Evolutionary conservation across 2,797 vertebrate genomes (phyloP).

Genomic region (Euthynnus affinis): DNA sequence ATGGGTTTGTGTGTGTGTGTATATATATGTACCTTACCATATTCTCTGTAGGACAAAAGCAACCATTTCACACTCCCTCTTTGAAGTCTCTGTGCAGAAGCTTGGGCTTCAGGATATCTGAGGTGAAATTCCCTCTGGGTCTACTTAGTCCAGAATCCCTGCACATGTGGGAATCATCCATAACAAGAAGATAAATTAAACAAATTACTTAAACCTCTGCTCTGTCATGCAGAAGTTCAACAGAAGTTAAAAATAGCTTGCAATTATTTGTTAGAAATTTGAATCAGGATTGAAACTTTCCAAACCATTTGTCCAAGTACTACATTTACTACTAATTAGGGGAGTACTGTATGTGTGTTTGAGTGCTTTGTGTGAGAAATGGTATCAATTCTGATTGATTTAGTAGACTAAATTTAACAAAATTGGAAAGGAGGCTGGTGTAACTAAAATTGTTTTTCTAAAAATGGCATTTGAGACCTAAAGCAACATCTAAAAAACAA

Average conservation of each 20-base stretch:
- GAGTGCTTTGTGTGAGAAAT: not conserved
- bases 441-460: not conserved
- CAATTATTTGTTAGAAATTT: not conserved
- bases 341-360: not conserved
- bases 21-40: constrained; percentile 10
- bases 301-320: not conserved
- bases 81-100: constrained; percentile 4
- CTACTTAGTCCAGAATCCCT: constrained; percentile 13
- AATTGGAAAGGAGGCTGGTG: not conserved
- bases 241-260: not conserved
- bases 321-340: not conserved
- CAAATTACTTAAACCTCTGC: not conserved
- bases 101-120: constrained; percentile 3
- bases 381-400: not conserved
- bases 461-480: not conserved
- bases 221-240: not conserved
- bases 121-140: constrained; percentile 26
- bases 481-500: too few species aligned
- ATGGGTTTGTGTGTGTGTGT: not conserved
- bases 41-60: constrained; percentile 39
- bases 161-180: constrained; percentile 5
- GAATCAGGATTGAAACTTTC: not conserved
- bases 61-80: constrained; percentile 28
- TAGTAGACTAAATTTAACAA: not conserved
- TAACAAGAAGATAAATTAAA: not conserved